These are phyloP conservation scores for Polyommatus iphigenia DNA, from an alignment of 2,888 invertebrate species.

Conservation along the genomic window DNA sequence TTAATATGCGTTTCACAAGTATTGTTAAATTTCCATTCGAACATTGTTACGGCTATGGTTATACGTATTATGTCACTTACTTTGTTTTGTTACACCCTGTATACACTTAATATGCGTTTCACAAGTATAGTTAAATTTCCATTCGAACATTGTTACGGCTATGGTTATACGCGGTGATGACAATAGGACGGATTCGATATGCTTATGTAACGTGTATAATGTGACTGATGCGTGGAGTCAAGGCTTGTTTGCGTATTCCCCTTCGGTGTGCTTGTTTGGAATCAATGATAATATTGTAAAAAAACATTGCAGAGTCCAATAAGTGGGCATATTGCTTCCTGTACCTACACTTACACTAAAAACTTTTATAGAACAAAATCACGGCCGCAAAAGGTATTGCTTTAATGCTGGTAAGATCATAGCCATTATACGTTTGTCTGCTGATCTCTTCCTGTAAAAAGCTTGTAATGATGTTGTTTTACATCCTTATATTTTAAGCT, in stretches of 20 bases:
- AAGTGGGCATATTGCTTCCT: neutral
- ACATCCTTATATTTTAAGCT: no score
- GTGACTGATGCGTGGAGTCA: constrained; percentile 3
- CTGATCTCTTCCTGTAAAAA: no score
- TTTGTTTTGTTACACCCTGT: no score
- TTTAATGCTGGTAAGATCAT: no score
- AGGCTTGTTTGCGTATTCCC: neutral
- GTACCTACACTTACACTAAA: neutral
- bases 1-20: neutral
- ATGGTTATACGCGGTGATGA: neutral
- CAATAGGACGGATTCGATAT: constrained; percentile 11
- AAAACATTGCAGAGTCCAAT: neutral
- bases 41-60: constrained; percentile 6
- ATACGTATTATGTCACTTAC: no score
- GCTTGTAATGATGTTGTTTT: no score
- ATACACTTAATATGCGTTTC: neutral
- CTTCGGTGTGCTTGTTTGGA: neutral
- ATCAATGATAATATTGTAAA: neutral
- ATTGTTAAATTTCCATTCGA: constrained; percentile 1
- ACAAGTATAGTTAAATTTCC: constrained; percentile 10
- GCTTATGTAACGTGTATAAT: constrained; percentile 1
- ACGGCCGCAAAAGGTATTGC: no score
- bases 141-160: neutral
- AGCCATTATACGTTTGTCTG: no score
- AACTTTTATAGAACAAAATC: no score